phyloP scores from a whole-genome alignment of 2,113 vertebrate genomes.

The Macaca nemestrina region DNA sequence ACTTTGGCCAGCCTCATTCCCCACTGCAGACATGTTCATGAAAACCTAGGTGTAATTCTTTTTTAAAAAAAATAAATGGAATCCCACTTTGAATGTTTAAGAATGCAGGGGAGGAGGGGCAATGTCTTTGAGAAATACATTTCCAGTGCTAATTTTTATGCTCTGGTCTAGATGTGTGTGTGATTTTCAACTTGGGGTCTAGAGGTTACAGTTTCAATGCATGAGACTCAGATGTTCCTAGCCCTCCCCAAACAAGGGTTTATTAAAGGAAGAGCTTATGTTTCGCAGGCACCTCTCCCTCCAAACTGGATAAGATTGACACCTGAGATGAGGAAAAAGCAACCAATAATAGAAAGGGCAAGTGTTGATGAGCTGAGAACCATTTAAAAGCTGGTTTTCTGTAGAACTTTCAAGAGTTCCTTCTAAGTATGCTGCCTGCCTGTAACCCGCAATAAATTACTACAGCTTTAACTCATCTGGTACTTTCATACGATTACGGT shows the following conservation, averaged over 20 bases:
- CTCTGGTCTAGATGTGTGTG: not conserved
- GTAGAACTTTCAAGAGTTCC: conserved; percentile 50
- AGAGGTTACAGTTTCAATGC: not conserved
- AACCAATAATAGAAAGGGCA: conserved; percentile 15
- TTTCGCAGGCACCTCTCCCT: not conserved
- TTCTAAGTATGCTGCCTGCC: conserved; percentile 56
- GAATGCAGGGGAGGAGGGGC: too few relatives aligned
- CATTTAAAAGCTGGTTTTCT: not conserved
- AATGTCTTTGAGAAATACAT: not conserved
- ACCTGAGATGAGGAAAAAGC: not conserved
- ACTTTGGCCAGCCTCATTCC: not conserved
- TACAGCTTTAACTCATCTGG: conserved; percentile 69
- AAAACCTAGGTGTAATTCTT: not conserved
- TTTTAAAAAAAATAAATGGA: not conserved
- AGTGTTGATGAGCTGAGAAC: not conserved
- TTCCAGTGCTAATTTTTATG: rapidly evolving
- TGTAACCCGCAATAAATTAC: conserved; percentile 69
- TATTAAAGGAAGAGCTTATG: not conserved
- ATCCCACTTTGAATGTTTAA: not conserved
- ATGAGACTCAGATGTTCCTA: not conserved
- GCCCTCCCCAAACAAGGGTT: not conserved
- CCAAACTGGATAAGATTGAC: not conserved
- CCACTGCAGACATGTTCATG: rapidly evolving
- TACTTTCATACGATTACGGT: conserved; percentile 67
- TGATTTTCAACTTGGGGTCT: not conserved